Percentiles rank a stretch among this genome's conserved stretches.
Evolutionary conservation across 2,113 vertebrate genomes (phyloP).

Genomic region (Lynx canadensis): DNA sequence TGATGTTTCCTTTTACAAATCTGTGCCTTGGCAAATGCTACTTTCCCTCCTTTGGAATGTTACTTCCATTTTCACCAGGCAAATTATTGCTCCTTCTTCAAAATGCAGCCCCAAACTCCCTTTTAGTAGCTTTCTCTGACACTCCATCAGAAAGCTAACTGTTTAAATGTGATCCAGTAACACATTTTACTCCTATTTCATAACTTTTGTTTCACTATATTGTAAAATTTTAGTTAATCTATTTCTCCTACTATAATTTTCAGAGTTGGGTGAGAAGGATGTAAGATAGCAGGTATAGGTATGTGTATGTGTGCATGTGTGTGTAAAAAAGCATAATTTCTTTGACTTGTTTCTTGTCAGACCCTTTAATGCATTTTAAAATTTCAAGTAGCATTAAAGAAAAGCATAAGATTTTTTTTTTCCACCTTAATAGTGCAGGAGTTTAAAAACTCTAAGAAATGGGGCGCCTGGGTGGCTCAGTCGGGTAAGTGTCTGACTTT

Average conservation of each 20-base stretch:
- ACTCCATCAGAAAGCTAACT: conserved; percentile 20
- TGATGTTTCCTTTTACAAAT: conserved; percentile 29
- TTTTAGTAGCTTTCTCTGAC: conserved; percentile 46
- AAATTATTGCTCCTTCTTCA: conserved; percentile 48
- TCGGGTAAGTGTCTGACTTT: too few species aligned
- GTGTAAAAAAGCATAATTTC: background rate
- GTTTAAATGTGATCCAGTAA: background rate
- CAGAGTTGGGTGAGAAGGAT: background rate
- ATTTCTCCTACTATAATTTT: conserved; percentile 45
- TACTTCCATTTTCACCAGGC: conserved; percentile 51
- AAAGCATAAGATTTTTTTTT: background rate
- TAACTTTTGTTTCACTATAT: conserved; percentile 46
- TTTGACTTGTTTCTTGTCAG: conserved; percentile 36
- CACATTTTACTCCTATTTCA: conserved; percentile 18
- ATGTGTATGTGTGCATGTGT: background rate
- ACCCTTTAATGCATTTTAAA: conserved; percentile 23
- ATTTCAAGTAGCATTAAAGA: conserved; percentile 52
- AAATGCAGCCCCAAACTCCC: conserved; percentile 35
- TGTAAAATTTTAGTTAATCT: background rate
- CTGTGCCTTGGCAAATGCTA: conserved; percentile 32
- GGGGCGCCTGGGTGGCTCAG: background rate
- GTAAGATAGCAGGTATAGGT: background rate
- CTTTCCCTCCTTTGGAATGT: conserved; percentile 15
- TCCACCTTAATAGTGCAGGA: conserved; percentile 37
- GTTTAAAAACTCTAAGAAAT: conserved; percentile 47